phyloP scores from a whole-genome alignment of 2,888 invertebrate species.

The Cataglyphis albicans region DNA sequence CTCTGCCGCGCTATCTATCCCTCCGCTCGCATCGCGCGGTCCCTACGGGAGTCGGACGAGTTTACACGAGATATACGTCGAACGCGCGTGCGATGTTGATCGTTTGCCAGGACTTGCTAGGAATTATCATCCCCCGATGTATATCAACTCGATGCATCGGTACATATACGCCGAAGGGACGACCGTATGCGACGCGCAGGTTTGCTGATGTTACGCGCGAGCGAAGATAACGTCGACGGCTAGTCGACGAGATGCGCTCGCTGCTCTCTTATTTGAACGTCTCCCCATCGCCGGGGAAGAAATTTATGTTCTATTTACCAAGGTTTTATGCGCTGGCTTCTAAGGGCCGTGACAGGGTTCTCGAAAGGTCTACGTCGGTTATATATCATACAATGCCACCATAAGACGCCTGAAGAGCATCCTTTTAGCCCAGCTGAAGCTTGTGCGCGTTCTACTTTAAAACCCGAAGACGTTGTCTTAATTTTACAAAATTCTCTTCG shows the following conservation, averaged over 20 bases:
- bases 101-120: constrained; percentile 75
- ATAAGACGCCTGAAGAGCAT: constrained; percentile 40
- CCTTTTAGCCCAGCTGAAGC: constrained; percentile 6
- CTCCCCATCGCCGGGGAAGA: constrained; percentile 53
- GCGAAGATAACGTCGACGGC: constrained; percentile 67
- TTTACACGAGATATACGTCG: constrained; percentile 71
- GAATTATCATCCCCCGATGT: constrained; percentile 77
- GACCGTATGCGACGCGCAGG: constrained; percentile 49
- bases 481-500: constrained; percentile 34
- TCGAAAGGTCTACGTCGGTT: constrained; percentile 54
- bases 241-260: constrained; percentile 45
- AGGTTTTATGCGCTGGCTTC: constrained; percentile 56
- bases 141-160: constrained; percentile 56
- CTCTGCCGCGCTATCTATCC: constrained; percentile 58
- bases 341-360: constrained; percentile 51
- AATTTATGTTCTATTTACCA: constrained; percentile 58
- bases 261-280: constrained; percentile 64
- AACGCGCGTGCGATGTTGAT: constrained; percentile 76
- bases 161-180: constrained; percentile 19
- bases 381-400: constrained; percentile 54
- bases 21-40: constrained; percentile 43
- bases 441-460: constrained; percentile 44
- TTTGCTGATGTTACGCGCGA: constrained; percentile 69
- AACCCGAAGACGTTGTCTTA: constrained; percentile 23
- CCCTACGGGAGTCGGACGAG: constrained; percentile 69